Conservation (phyloP, 2,888 invertebrate genomes). For the Athetis lepigone region DNA sequence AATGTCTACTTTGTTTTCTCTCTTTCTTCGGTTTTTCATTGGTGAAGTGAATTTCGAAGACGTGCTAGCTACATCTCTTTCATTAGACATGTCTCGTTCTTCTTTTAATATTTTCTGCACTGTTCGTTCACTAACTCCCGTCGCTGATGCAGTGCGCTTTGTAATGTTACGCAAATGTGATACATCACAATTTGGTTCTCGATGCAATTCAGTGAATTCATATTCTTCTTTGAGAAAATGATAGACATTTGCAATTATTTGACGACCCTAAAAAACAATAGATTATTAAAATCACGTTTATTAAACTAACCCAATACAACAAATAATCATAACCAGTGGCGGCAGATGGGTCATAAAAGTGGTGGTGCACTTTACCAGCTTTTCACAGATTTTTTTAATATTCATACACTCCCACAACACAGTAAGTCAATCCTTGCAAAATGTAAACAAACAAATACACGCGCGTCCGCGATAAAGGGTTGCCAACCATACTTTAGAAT, state of each 20-base stretch:
- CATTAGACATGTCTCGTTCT: no score
- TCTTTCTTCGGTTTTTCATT: neutral
- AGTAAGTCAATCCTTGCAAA: no score
- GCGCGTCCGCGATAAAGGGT: no score
- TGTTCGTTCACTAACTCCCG: neutral
- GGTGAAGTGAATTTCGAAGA: neutral
- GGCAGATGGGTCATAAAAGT: no score
- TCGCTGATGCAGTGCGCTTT: neutral
- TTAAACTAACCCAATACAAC: no score
- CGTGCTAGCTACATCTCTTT: neutral
- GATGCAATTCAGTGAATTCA: neutral
- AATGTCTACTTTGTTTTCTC: neutral
- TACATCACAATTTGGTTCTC: conserved; percentile 1
- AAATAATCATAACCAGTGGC: no score
- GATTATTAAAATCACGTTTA: neutral
- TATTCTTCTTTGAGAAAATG: neutral
- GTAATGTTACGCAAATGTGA: conserved; percentile 4
- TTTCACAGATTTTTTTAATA: no score
- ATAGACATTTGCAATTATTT: conserved; percentile 8
- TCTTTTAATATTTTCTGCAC: conserved; percentile 1
- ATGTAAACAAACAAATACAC: neutral
- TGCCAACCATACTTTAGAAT: no score
- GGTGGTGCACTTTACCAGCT: no score
- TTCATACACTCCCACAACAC: no score
- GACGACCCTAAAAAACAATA: conserved; percentile 6